Evolutionary conservation across 2,113 vertebrate species (phyloP).

Genomic region (Centrocercus urophasianus): DNA sequence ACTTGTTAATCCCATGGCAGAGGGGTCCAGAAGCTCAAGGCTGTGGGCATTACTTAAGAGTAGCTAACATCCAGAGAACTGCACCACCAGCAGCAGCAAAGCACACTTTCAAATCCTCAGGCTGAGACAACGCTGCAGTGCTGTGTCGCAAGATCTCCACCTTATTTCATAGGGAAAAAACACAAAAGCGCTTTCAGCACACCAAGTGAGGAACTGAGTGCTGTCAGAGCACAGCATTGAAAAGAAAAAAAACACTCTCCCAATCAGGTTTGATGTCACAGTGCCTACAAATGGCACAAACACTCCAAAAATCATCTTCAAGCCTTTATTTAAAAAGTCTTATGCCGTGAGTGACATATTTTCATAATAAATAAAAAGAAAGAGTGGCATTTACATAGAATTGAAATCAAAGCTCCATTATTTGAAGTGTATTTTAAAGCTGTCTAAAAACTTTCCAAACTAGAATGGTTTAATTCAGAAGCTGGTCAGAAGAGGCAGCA

Average conservation of each 20-base stretch:
- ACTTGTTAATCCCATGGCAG: background rate
- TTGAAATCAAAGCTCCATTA: background rate
- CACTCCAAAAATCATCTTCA: background rate
- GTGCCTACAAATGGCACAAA: background rate
- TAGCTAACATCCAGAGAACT: background rate
- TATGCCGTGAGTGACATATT: background rate
- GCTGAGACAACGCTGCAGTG: background rate
- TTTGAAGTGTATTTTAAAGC: background rate
- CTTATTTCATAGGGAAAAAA: background rate
- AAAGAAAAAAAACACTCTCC: background rate
- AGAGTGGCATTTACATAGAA: background rate
- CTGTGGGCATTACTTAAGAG: background rate
- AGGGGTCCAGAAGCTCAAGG: background rate
- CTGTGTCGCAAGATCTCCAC: background rate
- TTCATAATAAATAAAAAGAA: background rate
- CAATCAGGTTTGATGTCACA: background rate
- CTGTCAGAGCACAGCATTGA: background rate
- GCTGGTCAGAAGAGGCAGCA: background rate
- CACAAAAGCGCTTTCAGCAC: background rate
- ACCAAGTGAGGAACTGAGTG: background rate
- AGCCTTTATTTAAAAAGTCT: background rate
- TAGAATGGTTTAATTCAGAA: background rate
- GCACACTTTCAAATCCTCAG: background rate
- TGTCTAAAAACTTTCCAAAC: background rate
- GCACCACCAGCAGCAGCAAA: background rate